phyloP scores from a whole-genome alignment of 2,888 invertebrate species.

The Brachylomia viminalis region DNA sequence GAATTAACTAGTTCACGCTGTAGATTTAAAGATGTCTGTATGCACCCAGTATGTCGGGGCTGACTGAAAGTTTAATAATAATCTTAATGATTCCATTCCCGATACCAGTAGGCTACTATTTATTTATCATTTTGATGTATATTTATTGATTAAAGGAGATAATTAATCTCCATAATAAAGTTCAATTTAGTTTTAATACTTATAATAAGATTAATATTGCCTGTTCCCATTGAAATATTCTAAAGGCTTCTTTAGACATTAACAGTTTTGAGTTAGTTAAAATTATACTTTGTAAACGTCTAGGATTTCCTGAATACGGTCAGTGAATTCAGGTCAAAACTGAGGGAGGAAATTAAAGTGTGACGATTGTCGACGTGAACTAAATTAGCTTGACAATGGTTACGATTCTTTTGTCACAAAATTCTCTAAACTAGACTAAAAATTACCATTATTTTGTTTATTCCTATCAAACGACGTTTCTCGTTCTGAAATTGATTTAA shows the following conservation, averaged over 20 bases:
- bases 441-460: no score
- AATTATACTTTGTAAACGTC: not conserved
- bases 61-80: no score
- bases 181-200: not conserved
- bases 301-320: conserved; percentile 4
- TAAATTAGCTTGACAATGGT: conserved; percentile 14
- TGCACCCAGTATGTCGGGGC: no score
- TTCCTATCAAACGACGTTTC: no score
- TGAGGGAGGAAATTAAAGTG: no score
- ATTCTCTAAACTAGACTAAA: no score
- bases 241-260: not conserved
- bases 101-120: no score
- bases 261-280: not conserved
- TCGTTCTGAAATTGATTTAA: no score
- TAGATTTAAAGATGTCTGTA: no score
- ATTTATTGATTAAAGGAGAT: not conserved
- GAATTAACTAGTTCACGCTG: no score
- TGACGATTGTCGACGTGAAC: conserved; percentile 15
- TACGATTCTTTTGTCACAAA: no score
- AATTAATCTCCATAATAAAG: not conserved
- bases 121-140: not conserved
- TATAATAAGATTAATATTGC: not conserved
- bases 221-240: not conserved
- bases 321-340: conserved; percentile 15
- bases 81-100: not conserved